Evolutionary conservation across 2,888 invertebrate species (phyloP).

Genomic region (Apotomis capreana): DNA sequence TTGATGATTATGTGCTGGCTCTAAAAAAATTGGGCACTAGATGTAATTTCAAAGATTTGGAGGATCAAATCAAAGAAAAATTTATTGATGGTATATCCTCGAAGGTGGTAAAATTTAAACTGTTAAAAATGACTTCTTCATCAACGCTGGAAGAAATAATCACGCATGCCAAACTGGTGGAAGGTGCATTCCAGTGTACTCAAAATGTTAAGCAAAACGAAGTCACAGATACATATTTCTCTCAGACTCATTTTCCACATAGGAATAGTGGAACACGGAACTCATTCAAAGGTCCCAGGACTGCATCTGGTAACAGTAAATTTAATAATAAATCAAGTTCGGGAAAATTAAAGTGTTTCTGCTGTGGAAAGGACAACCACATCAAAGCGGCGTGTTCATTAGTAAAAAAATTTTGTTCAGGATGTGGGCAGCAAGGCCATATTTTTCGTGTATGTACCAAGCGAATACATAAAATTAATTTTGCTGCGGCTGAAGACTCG

Average conservation of each 20-base stretch:
- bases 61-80: slow-evolving; percentile 1
- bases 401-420: slow-evolving; percentile 1
- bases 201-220: neutral
- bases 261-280: neutral
- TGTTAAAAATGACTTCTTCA: neutral
- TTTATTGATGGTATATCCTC: neutral
- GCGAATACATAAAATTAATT: too few species aligned
- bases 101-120: neutral
- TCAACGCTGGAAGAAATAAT: too few species aligned
- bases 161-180: neutral
- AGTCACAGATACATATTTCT: neutral
- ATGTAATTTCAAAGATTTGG: slow-evolving; percentile 41
- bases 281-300: too few species aligned
- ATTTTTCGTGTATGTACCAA: neutral
- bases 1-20: slow-evolving; percentile 39
- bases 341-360: slow-evolving; percentile 1
- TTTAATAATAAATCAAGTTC: too few species aligned
- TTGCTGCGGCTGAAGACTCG: too few species aligned
- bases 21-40: slow-evolving; percentile 37
- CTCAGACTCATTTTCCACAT: neutral
- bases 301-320: too few species aligned
- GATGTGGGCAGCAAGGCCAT: slow-evolving; percentile 11
- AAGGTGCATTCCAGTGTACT: neutral
- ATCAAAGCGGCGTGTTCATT: slow-evolving; percentile 1
- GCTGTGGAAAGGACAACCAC: slow-evolving; percentile 11